A percentile compares a stretch with the other conserved stretches of the same genome.
Evolutionary conservation across 2,113 vertebrate genomes (phyloP).

Genomic region (Motacilla tschutschensis): DNA sequence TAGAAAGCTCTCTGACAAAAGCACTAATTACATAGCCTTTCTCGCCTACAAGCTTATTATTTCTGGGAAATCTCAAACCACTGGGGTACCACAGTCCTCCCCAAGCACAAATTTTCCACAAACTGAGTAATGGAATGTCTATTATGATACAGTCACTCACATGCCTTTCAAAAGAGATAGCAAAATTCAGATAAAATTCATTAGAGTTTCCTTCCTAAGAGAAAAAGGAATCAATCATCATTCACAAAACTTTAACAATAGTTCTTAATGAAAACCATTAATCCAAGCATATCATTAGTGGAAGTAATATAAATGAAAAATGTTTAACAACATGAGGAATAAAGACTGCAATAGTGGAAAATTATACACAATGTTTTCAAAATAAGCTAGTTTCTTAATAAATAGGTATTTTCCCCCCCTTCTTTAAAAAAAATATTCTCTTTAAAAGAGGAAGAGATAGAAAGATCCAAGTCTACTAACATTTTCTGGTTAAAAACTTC

Average conservation of each 20-base stretch:
- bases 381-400: neutral
- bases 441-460: neutral
- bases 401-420: accelerated
- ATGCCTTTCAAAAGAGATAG: neutral
- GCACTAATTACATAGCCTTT: neutral
- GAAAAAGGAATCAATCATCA: neutral
- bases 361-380: neutral
- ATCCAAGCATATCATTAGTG: neutral
- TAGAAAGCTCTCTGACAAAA: neutral
- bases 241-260: neutral
- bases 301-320: neutral
- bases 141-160: neutral
- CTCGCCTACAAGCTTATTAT: neutral
- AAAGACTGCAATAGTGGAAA: neutral
- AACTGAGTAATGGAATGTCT: neutral
- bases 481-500: neutral
- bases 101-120: neutral
- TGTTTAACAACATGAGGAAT: neutral
- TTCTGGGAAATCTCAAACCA: conserved; percentile 5
- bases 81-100: neutral
- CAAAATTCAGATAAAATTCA: neutral
- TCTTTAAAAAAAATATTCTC: neutral
- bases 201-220: neutral
- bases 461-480: neutral
- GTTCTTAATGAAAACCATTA: neutral